phyloP scores from a whole-genome alignment of 1,140 invertebrate species.

The Matsumurasca onukii region DNA sequence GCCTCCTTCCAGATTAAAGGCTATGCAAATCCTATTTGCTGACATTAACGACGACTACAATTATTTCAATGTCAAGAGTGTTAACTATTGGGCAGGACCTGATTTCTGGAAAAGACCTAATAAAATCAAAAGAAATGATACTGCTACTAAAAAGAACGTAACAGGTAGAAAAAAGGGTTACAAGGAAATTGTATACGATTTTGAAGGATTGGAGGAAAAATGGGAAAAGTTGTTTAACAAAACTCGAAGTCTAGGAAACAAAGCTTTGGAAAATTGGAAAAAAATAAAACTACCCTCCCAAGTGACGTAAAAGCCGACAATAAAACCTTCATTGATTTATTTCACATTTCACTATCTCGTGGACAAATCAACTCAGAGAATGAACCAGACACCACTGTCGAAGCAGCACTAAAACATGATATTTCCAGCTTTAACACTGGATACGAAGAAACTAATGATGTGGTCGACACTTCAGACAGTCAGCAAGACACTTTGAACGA shows the following conservation, averaged over 20 bases:
- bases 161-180: not conserved
- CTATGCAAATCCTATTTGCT: not conserved
- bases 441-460: not conserved
- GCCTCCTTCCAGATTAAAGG: not conserved
- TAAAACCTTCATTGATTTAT: not conserved
- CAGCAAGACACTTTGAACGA: not conserved
- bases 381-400: not conserved
- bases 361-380: too few species aligned
- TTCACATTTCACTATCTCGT: not conserved
- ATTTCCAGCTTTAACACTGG: not conserved
- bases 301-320: conserved; percentile 1
- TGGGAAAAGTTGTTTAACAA: not conserved
- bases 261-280: not conserved
- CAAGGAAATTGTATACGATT: not conserved
- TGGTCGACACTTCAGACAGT: not conserved
- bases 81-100: conserved; percentile 6
- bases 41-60: not conserved
- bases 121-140: not conserved
- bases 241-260: not conserved
- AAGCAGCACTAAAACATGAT: not conserved
- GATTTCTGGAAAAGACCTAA: conserved; percentile 8
- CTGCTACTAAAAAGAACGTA: not conserved
- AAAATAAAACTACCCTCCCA: not conserved
- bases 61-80: not conserved
- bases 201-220: not conserved